Percentiles rank a stretch among this genome's conserved stretches.
Evolutionary conservation across 2,797 vertebrate genomes (phyloP).

Genomic region (Microctenopoma lineatum): DNA sequence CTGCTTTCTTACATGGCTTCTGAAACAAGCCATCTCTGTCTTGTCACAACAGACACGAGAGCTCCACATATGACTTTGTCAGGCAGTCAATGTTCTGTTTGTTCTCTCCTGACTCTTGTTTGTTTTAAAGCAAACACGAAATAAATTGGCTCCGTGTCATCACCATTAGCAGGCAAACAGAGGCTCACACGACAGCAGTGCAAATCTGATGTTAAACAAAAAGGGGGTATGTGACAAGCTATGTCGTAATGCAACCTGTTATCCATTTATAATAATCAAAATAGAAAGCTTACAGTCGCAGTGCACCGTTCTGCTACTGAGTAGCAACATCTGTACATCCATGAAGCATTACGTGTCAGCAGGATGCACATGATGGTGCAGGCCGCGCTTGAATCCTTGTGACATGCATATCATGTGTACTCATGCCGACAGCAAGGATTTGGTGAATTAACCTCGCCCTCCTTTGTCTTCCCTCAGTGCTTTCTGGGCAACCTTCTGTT

Average conservation of each 20-base stretch:
- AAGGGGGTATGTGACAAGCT: constrained; percentile 72
- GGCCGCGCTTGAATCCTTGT: constrained; percentile 49
- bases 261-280: constrained; percentile 75
- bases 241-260: constrained; percentile 70
- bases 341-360: constrained; percentile 56
- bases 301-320: constrained; percentile 55
- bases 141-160: constrained; percentile 79
- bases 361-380: constrained; percentile 46
- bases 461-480: constrained; percentile 4
- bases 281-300: constrained; percentile 48
- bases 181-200: constrained; percentile 62
- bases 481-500: constrained; percentile 29
- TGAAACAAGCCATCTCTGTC: constrained; percentile 56
- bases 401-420: constrained; percentile 56
- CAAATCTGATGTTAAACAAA: constrained; percentile 75
- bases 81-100: constrained; percentile 66
- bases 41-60: constrained; percentile 62
- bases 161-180: constrained; percentile 67
- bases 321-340: constrained; percentile 67
- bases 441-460: constrained; percentile 53
- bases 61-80: constrained; percentile 57
- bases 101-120: constrained; percentile 72
- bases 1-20: constrained; percentile 29
- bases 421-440: constrained; percentile 50
- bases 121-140: constrained; percentile 74